Percentiles rank a stretch among this genome's conserved stretches.
These are phyloP conservation scores for Drosophila vallismaia DNA, from an alignment of 2,888 invertebrate species.

Conservation along the genomic window DNA sequence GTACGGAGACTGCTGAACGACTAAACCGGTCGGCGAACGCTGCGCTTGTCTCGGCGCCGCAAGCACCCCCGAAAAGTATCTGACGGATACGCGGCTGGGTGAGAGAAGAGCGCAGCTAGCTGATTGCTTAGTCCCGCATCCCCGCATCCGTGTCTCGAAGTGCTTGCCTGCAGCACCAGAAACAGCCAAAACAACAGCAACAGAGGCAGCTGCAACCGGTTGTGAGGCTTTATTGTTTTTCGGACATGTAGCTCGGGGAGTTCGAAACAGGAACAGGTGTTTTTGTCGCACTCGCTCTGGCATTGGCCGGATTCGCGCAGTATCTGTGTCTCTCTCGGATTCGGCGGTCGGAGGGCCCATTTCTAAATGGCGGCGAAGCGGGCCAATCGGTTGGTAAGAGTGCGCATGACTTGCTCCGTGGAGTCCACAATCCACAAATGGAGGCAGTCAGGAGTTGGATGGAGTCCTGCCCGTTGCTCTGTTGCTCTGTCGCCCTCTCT, in stretches of 20 bases:
- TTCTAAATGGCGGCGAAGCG: constrained; percentile 83
- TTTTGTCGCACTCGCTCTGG: constrained; percentile 56
- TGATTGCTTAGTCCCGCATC: not conserved
- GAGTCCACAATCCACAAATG: constrained; percentile 34
- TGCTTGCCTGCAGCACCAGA: not conserved
- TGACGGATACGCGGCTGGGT: constrained; percentile 7
- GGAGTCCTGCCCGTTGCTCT: not conserved
- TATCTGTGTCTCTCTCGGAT: constrained; percentile 11
- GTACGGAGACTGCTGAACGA: constrained; percentile 83
- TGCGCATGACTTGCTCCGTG: constrained; percentile 75
- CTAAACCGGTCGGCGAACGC: constrained; percentile 77
- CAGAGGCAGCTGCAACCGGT: constrained; percentile 33
- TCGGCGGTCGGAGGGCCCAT: constrained; percentile 35
- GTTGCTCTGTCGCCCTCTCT: not conserved
- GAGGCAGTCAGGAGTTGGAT: constrained; percentile 19
- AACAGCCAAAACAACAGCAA: not conserved
- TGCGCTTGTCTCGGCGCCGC: constrained; percentile 25
- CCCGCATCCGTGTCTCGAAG: not conserved
- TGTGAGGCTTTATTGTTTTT: constrained; percentile 15
- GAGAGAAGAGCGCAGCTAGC: constrained; percentile 17
- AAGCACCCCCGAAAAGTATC: constrained; percentile 37
- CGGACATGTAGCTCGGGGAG: constrained; percentile 37
- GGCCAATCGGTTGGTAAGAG: constrained; percentile 81
- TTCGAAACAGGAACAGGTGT: constrained; percentile 69
- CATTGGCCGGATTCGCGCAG: constrained; percentile 18